phyloP scores from a whole-genome alignment of 1,140 invertebrate genomes.

The Aphelinus certus region DNA sequence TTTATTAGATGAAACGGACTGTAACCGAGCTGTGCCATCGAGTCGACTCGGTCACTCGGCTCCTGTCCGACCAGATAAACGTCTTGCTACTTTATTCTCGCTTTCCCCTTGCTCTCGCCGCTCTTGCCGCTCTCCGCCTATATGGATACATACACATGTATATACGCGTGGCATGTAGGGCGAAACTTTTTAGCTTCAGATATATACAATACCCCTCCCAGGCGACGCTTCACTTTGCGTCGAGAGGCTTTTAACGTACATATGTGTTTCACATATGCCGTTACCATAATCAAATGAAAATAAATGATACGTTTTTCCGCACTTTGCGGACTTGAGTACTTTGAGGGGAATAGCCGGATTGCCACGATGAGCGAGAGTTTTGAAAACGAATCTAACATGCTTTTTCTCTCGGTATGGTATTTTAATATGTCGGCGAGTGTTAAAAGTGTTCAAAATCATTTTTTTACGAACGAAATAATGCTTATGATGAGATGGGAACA shows the following conservation, averaged over 20 bases:
- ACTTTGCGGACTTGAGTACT: too few relatives aligned
- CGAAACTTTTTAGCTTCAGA: slow-evolving; percentile 19
- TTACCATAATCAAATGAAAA: neutral
- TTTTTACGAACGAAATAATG: too few relatives aligned
- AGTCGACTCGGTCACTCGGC: slow-evolving; percentile 62
- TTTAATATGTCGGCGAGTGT: too few relatives aligned
- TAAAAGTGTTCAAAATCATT: too few relatives aligned
- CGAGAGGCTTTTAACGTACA: neutral
- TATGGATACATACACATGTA: too few relatives aligned
- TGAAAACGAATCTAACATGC: too few relatives aligned
- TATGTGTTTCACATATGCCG: slow-evolving; percentile 10
- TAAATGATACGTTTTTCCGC: neutral
- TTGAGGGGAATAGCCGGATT: too few relatives aligned
- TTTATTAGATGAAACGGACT: slow-evolving; percentile 60
- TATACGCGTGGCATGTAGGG: neutral
- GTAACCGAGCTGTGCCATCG: slow-evolving; percentile 57
- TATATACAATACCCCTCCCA: slow-evolving; percentile 40
- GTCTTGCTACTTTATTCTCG: slow-evolving; percentile 54
- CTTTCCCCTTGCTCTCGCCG: slow-evolving; percentile 40
- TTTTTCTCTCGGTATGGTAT: too few relatives aligned
- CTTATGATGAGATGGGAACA: too few relatives aligned
- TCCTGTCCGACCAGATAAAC: slow-evolving; percentile 60
- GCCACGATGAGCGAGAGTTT: too few relatives aligned
- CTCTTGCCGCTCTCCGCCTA: neutral
- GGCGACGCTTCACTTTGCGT: slow-evolving; percentile 20